Percentiles rank a stretch among this genome's conserved stretches.
phyloP scores from a whole-genome alignment of 35 echinoderm and acorn worm genomes.

The Stichopus chloronotus region DNA sequence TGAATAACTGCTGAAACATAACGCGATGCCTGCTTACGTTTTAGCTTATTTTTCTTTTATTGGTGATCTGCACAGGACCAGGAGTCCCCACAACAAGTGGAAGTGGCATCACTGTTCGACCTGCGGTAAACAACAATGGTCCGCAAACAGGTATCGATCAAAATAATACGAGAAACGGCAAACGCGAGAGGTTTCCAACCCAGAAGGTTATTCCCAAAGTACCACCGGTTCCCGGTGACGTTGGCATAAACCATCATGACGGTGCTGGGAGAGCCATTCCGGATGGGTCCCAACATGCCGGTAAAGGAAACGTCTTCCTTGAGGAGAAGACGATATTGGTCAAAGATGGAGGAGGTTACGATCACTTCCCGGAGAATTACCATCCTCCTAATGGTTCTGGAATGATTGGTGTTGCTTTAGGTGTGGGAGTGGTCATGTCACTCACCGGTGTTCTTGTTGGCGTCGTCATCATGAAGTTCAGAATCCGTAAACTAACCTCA shows the following conservation, averaged over 20 bases:
- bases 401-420: constrained; percentile 5
- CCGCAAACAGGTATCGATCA: background rate
- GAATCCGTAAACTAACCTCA: background rate
- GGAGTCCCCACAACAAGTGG: no score
- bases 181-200: background rate
- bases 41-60: no score
- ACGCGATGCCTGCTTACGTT: no score
- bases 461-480: constrained; percentile 31
- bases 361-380: background rate
- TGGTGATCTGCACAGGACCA: no score
- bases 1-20: no score
- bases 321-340: background rate
- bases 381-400: background rate
- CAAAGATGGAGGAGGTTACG: constrained; percentile 6
- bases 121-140: background rate
- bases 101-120: background rate
- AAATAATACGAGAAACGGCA: no score
- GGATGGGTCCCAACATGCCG: constrained; percentile 4
- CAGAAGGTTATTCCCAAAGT: background rate
- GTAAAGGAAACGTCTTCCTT: background rate
- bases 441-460: constrained; percentile 33
- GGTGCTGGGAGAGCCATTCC: background rate
- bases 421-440: constrained; percentile 45
- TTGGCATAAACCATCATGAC: background rate
- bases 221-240: background rate